Percentiles rank a stretch among this genome's conserved stretches.
These are phyloP conservation scores for Philaenus spumarius DNA, from an alignment of 1,140 invertebrate genomes.

Conservation along the genomic window DNA sequence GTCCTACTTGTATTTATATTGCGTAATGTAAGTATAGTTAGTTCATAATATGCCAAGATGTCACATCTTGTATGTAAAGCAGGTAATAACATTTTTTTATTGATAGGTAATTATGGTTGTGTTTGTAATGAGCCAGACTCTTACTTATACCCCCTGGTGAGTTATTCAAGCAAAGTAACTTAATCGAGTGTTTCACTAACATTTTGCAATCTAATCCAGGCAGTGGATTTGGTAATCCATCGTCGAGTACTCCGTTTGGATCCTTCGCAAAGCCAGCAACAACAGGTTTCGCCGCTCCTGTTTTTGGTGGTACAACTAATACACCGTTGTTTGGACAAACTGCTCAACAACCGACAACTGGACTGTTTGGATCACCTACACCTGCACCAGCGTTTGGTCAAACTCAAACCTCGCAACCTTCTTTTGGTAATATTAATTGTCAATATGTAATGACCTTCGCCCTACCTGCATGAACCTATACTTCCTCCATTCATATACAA, in stretches of 20 bases:
- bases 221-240: not conserved
- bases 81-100: too few relatives aligned
- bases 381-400: slow-evolving; percentile 38
- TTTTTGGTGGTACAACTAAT: slow-evolving; percentile 48
- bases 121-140: too few relatives aligned
- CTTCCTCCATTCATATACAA: not conserved
- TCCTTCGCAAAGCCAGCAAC: slow-evolving; percentile 5
- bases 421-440: slow-evolving; percentile 23
- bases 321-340: slow-evolving; percentile 53
- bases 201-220: not conserved
- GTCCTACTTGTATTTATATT: too few relatives aligned
- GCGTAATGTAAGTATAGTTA: too few relatives aligned
- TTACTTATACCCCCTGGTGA: too few relatives aligned
- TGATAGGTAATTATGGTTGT: too few relatives aligned
- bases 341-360: slow-evolving; percentile 37
- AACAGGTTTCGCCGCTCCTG: slow-evolving; percentile 43
- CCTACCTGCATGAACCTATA: not conserved
- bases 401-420: slow-evolving; percentile 27
- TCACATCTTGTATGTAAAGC: too few relatives aligned
- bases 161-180: too few relatives aligned
- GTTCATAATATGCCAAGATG: too few relatives aligned
- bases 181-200: too few relatives aligned
- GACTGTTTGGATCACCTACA: slow-evolving; percentile 45
- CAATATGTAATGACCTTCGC: too few relatives aligned
- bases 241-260: not conserved